Evolutionary conservation across 1,140 invertebrate species (phyloP), one percentile per base, ranked within the genome.

Genomic region (Sitophilus oryzae): DNA sequence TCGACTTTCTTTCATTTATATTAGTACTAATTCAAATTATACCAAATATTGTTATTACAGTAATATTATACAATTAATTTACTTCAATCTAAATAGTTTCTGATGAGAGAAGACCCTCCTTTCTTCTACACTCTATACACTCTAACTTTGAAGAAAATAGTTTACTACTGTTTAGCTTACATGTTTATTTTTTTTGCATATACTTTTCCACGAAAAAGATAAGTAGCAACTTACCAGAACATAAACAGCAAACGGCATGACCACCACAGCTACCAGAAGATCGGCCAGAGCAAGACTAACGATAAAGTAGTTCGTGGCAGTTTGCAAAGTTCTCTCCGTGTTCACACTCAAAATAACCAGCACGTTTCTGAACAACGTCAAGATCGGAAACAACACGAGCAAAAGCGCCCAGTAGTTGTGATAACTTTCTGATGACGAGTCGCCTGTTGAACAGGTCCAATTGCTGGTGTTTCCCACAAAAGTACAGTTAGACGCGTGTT

Each of bases 171-270:
- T n/a, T n/a, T n/a, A n/a, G n/a, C n/a, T n/a, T n/a, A n/a, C n/a
- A n/a, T n/a, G n/a, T n/a, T n/a, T n/a, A n/a, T n/a, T n/a, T n/a
- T n/a, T n/a, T n/a, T n/a, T n/a, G n/a, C n/a, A n/a, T n/a, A n/a
- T n/a, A n/a, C n/a, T n/a, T n/a, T n/a, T n/a, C n/a, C n/a, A n/a
- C n/a, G 5, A 30, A 30, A 21, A 21, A 16, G 14, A 18, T 44
- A 20, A 2, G 5, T 16, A 1, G 10, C 9, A 35, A 46, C 50
- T 53, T 53, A 58, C 56, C 56, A 58, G 30, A 11, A 58, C 88
- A 77, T 97, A 98, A 63, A 97, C 93, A 52, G 92, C 95, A 72
- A 96, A 96, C n/a, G 96, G 94, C 96, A 99, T 99, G 50, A 98
- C 96, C 45, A 96, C 82, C 10, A 93, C 88, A 30, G 95, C 95